phyloP scores from a whole-genome alignment of 2,113 vertebrate genomes.

The Xiphophorus maculatus region DNA sequence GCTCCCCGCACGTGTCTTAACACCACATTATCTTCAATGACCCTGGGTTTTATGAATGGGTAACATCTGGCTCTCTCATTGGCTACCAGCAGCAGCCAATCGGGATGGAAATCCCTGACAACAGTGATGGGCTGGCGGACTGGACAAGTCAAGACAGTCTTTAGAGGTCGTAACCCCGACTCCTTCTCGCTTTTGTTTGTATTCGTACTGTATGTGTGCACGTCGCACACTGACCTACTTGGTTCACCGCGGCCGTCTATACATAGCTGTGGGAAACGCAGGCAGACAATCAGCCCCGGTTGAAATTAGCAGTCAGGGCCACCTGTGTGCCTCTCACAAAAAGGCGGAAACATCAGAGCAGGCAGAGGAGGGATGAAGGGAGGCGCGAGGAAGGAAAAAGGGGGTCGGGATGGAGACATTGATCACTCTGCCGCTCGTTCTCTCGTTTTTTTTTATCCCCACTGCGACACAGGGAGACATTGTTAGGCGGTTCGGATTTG shows the following conservation, averaged over 20 bases:
- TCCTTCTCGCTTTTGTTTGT: conserved; percentile 15
- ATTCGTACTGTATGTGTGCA: conserved; percentile 14
- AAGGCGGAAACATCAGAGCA: conserved; percentile 47
- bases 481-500: conserved; percentile 58
- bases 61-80: conserved; percentile 61
- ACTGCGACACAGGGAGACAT: conserved; percentile 65
- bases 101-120: conserved; percentile 24
- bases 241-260: conserved; percentile 52
- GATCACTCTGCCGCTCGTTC: conserved; percentile 57
- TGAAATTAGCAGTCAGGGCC: conserved; percentile 76
- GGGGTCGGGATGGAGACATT: conserved; percentile 19
- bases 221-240: conserved; percentile 53
- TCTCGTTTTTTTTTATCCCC: conserved; percentile 30
- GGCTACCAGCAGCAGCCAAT: conserved; percentile 63
- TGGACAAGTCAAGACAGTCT: conserved; percentile 43
- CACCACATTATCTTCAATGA: conserved; percentile 56
- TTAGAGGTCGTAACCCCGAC: conserved; percentile 50
- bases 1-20: conserved; percentile 12
- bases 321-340: conserved; percentile 64
- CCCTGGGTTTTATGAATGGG: conserved; percentile 75
- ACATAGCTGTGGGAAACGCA: conserved; percentile 66
- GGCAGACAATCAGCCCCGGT: conserved; percentile 52
- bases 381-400: conserved; percentile 48
- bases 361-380: conserved; percentile 29
- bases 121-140: conserved; percentile 49